These are phyloP conservation scores for Pseudopleuronectes americanus DNA, from an alignment of 2,797 vertebrate species.

Conservation along the genomic window DNA sequence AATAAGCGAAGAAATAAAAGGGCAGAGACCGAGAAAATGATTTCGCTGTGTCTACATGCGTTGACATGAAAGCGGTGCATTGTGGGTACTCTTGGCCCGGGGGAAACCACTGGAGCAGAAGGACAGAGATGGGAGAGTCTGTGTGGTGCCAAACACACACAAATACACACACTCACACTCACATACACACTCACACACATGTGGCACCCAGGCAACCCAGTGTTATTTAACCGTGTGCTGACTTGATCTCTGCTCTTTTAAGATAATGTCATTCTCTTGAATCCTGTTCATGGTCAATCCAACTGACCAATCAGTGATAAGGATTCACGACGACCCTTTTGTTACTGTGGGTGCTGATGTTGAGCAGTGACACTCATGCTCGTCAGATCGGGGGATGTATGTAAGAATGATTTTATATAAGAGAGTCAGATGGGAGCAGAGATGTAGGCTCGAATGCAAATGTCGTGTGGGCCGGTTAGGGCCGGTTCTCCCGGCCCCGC, in stretches of 20 bases:
- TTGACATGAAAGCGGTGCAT: slow-evolving; percentile 78
- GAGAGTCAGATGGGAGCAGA: slow-evolving; percentile 68
- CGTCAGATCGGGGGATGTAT: slow-evolving; percentile 49
- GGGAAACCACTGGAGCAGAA: slow-evolving; percentile 81
- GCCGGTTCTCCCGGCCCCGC: slow-evolving; percentile 70
- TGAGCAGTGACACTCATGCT: slow-evolving; percentile 43
- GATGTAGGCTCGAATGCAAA: slow-evolving; percentile 78
- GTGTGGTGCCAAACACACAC: slow-evolving; percentile 57
- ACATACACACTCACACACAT: slow-evolving; percentile 34
- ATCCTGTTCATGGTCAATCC: slow-evolving; percentile 34
- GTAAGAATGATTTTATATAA: slow-evolving; percentile 71
- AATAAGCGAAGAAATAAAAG: slow-evolving; percentile 58
- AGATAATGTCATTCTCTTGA: slow-evolving; percentile 31
- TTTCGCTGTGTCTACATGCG: slow-evolving; percentile 76
- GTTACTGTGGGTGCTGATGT: slow-evolving; percentile 42
- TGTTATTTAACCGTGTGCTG: slow-evolving; percentile 50
- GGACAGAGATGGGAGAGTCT: slow-evolving; percentile 74
- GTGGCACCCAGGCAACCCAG: slow-evolving; percentile 25
- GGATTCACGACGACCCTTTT: slow-evolving; percentile 27
- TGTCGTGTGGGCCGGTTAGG: slow-evolving; percentile 70
- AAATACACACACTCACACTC: slow-evolving; percentile 23
- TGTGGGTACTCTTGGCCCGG: slow-evolving; percentile 76
- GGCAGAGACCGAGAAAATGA: slow-evolving; percentile 63
- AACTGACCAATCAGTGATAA: slow-evolving; percentile 41
- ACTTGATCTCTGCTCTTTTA: slow-evolving; percentile 49